phyloP scores from a whole-genome alignment of 2,888 invertebrate species.

The Leptopilina myrica region DNA sequence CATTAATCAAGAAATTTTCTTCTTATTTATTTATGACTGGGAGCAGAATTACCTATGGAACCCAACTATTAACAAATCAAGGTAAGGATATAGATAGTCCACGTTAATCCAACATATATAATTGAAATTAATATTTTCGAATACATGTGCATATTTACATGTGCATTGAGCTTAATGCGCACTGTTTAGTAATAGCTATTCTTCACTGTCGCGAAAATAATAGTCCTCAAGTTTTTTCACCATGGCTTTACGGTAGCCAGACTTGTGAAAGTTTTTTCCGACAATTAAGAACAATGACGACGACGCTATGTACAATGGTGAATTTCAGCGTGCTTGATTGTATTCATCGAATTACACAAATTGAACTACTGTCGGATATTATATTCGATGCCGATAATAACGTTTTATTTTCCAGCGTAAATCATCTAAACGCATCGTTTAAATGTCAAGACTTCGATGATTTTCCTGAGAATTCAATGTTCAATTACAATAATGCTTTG shows the following conservation, averaged over 20 bases:
- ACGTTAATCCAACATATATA: too few species aligned
- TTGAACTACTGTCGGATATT: slow-evolving; percentile 45
- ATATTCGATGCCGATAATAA: slow-evolving; percentile 23
- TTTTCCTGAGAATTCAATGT: too few species aligned
- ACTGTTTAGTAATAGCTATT: slow-evolving; percentile 48
- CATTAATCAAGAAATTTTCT: too few species aligned
- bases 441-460: too few species aligned
- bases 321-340: slow-evolving; percentile 46
- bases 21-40: too few species aligned
- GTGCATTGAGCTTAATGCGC: slow-evolving; percentile 55
- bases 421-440: slow-evolving; percentile 6
- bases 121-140: too few species aligned
- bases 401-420: slow-evolving; percentile 11
- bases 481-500: too few species aligned
- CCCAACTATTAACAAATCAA: too few species aligned
- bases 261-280: slow-evolving; percentile 46
- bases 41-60: too few species aligned
- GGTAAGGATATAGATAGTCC: too few species aligned
- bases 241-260: slow-evolving; percentile 47
- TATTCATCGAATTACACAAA: slow-evolving; percentile 41
- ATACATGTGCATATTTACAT: slow-evolving; percentile 54
- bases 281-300: slow-evolving; percentile 33
- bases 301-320: slow-evolving; percentile 42
- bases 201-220: slow-evolving; percentile 36
- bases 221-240: slow-evolving; percentile 41